Conservation (phyloP, 2,113 vertebrate genomes). For the Ramphastos sulfuratus region DNA sequence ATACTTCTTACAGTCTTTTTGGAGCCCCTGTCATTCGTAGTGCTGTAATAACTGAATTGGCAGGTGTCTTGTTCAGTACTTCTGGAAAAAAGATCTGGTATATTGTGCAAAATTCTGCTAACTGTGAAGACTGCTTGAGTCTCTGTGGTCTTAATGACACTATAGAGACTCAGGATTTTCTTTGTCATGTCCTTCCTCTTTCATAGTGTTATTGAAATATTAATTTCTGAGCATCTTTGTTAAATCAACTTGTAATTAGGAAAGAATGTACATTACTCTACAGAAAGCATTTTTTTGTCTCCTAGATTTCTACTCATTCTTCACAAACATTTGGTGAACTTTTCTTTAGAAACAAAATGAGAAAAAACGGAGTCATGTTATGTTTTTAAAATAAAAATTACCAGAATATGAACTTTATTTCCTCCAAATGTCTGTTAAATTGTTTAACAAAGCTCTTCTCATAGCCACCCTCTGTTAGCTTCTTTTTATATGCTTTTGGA, state of each 20-base stretch:
- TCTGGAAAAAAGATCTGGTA: neutral
- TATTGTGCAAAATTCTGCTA: neutral
- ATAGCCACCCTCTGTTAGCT: slow-evolving; percentile 8
- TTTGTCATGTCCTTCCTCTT: neutral
- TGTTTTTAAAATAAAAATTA: neutral
- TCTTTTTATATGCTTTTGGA: slow-evolving; percentile 9
- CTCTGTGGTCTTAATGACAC: neutral
- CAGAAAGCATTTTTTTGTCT: neutral
- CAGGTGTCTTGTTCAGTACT: neutral
- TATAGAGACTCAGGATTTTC: neutral
- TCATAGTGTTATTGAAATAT: neutral
- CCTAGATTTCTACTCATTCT: neutral
- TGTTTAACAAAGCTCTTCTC: slow-evolving; percentile 17
- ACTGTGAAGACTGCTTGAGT: neutral
- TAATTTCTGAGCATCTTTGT: neutral
- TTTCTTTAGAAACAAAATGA: neutral
- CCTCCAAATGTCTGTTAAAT: slow-evolving; percentile 20
- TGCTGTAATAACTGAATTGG: neutral
- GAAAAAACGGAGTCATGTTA: neutral
- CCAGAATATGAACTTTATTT: neutral
- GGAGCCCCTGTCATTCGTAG: neutral
- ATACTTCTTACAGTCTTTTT: slow-evolving; percentile 8
- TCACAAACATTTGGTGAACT: neutral
- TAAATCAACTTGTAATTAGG: neutral
- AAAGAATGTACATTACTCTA: neutral